A percentile compares a stretch with the other conserved stretches of the same genome.
These are phyloP conservation scores for Drosophila yakuba DNA, from an alignment of 1,140 invertebrate genomes.

Conservation along the genomic window DNA sequence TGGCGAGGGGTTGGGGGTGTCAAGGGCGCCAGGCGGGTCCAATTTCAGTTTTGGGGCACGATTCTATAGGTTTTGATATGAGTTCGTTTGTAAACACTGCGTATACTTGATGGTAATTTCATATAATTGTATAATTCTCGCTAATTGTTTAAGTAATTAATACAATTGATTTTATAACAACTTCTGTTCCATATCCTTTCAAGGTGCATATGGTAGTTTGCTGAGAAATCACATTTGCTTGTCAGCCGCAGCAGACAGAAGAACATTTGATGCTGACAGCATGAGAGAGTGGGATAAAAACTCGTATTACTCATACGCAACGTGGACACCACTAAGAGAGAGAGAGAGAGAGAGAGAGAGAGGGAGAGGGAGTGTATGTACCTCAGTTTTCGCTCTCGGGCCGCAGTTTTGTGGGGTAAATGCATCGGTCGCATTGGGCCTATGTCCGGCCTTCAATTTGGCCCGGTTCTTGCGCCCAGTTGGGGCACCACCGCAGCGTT, in stretches of 20 bases:
- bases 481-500: constrained; percentile 14
- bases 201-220: background rate
- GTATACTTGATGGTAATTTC: constrained; percentile 20
- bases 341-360: background rate
- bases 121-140: too few species aligned
- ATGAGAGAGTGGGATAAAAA: constrained; percentile 7
- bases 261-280: background rate
- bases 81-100: constrained; percentile 11
- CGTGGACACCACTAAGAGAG: constrained; percentile 22
- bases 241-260: constrained; percentile 38
- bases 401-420: constrained; percentile 55
- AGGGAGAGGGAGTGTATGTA: background rate
- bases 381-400: constrained; percentile 8
- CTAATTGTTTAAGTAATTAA: too few species aligned
- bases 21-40: background rate
- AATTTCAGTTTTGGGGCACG: constrained; percentile 3
- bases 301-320: constrained; percentile 53
- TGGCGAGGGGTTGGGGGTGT: background rate
- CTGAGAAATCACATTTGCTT: constrained; percentile 39
- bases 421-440: constrained; percentile 53
- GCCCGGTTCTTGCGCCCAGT: constrained; percentile 34
- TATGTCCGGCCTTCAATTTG: constrained; percentile 70
- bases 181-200: constrained; percentile 4
- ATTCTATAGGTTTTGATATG: background rate
- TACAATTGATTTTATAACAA: background rate